phyloP scores from a whole-genome alignment of 2,888 invertebrate genomes.

The Eupeodes latifasciatus region DNA sequence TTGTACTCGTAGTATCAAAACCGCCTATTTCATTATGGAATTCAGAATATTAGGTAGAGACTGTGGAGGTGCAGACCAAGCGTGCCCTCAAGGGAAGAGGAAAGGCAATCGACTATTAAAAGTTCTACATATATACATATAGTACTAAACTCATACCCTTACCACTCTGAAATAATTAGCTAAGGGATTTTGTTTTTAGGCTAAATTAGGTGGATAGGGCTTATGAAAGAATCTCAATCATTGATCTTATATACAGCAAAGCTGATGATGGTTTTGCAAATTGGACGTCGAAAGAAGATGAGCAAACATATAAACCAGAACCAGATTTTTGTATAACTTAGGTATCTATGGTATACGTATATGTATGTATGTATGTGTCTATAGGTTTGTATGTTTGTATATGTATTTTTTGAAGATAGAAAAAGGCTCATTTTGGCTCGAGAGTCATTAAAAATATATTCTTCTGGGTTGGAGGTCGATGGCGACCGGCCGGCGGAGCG shows the following conservation, averaged over 20 bases:
- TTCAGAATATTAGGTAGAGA: neutral
- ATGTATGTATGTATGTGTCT: neutral
- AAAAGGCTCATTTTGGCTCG: neutral
- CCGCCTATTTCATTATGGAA: slow-evolving; percentile 30
- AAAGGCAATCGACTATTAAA: slow-evolving; percentile 41
- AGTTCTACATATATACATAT: no score
- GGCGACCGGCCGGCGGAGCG: neutral
- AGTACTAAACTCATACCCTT: neutral
- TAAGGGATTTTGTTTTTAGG: slow-evolving; percentile 44
- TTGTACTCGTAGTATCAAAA: neutral
- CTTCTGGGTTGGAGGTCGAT: neutral
- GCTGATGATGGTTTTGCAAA: slow-evolving; percentile 26
- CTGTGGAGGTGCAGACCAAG: neutral
- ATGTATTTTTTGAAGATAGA: neutral
- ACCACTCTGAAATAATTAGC: slow-evolving; percentile 53
- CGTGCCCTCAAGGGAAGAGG: neutral
- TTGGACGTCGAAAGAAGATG: neutral
- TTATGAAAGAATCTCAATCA: slow-evolving; percentile 44
- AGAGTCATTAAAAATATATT: slow-evolving; percentile 20
- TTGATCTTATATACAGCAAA: slow-evolving; percentile 24
- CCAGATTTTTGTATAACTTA: neutral
- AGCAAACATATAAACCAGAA: neutral
- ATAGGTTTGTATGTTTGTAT: neutral
- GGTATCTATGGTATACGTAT: neutral
- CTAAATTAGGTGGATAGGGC: slow-evolving; percentile 21